Percentiles rank a stretch among this genome's conserved stretches.
phyloP scores from a whole-genome alignment of 2,888 invertebrate genomes.

The Podotricha telesiphe region DNA sequence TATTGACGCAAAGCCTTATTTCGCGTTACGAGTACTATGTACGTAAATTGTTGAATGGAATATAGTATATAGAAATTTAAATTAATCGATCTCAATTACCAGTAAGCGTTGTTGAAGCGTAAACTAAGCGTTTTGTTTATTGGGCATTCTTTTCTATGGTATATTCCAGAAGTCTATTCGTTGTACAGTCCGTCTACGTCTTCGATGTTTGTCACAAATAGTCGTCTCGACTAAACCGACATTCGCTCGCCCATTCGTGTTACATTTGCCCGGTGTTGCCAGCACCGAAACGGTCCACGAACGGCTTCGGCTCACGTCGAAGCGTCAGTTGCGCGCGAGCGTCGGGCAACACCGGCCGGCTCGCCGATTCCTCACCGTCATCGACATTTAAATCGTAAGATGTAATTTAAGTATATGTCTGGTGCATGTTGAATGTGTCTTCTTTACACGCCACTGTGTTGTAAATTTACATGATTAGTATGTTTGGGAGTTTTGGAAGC shows the following conservation, averaged over 20 bases:
- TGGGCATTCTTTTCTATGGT: constrained; percentile 54
- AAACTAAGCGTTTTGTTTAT: constrained; percentile 61
- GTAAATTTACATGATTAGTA: constrained; percentile 71
- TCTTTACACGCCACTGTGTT: constrained; percentile 77
- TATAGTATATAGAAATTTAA: constrained; percentile 75
- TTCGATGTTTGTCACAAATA: constrained; percentile 51
- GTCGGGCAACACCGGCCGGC: constrained; percentile 16
- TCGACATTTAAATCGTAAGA: constrained; percentile 59
- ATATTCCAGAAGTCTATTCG: constrained; percentile 46
- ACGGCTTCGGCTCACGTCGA: too few relatives aligned
- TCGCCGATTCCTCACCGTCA: constrained; percentile 56
- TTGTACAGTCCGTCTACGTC: constrained; percentile 60
- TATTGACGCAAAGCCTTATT: constrained; percentile 76
- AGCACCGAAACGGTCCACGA: not conserved
- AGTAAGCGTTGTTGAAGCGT: constrained; percentile 72
- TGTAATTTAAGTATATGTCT: constrained; percentile 64
- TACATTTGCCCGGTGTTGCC: constrained; percentile 40
- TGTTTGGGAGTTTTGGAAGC: constrained; percentile 74
- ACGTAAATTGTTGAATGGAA: constrained; percentile 74
- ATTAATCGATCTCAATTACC: constrained; percentile 80
- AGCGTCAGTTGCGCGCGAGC: too few relatives aligned
- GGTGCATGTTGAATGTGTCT: constrained; percentile 79
- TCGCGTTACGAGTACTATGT: constrained; percentile 79
- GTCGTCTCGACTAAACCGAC: constrained; percentile 23
- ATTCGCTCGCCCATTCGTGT: constrained; percentile 47